These are phyloP conservation scores for Micronycteris hirsuta DNA, from an alignment of 2,113 vertebrate genomes.

Conservation along the genomic window DNA sequence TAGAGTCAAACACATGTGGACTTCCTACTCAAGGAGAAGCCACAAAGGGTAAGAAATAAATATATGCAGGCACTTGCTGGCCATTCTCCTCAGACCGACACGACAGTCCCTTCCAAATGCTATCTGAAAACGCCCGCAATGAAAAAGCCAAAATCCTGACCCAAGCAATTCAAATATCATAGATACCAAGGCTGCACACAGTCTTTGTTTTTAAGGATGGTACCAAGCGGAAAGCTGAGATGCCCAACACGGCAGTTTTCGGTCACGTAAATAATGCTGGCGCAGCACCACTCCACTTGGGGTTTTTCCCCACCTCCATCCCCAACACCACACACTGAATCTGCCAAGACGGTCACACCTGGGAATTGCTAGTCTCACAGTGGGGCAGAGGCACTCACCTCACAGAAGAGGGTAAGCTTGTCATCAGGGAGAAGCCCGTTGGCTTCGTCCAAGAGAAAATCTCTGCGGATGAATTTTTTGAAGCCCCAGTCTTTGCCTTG, in stretches of 20 bases:
- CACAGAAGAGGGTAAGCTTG: conserved; percentile 94
- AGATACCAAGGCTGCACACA: background rate
- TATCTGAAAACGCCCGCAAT: background rate
- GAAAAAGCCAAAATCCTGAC: conserved; percentile 24
- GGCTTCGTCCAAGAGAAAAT: conserved; percentile 93
- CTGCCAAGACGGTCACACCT: background rate
- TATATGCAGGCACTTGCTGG: background rate
- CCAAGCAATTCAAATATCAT: background rate
- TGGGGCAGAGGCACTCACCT: conserved; percentile 80
- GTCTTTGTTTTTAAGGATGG: conserved; percentile 7
- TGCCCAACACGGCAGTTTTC: background rate
- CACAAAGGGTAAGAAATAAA: conserved; percentile 16
- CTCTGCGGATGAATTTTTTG: conserved; percentile 93
- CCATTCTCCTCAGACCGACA: background rate
- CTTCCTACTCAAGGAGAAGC: background rate
- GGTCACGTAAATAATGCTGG: background rate
- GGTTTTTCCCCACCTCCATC: background rate
- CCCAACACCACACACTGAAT: background rate
- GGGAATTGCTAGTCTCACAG: background rate
- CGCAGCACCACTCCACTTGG: background rate
- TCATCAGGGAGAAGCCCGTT: conserved; percentile 93
- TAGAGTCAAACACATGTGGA: background rate
- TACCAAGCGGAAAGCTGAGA: conserved; percentile 4
- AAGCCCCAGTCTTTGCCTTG: conserved; percentile 97
- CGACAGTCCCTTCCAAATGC: conserved; percentile 6